Evolutionary conservation across 2,888 invertebrate genomes (phyloP).

Genomic region (Serripes groenlandicus): DNA sequence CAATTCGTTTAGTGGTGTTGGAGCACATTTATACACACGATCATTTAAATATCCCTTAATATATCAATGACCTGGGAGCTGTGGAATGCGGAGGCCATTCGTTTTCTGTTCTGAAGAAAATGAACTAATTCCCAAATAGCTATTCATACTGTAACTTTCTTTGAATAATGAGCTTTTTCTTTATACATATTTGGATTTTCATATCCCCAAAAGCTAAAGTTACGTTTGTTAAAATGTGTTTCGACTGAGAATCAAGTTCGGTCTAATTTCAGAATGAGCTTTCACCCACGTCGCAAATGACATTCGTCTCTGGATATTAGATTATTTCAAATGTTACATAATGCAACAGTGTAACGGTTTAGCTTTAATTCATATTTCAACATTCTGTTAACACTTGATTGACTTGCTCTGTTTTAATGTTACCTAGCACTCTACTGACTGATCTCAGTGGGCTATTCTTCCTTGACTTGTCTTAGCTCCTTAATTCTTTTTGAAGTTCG

Average conservation of each 20-base stretch:
- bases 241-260: conserved; percentile 29
- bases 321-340: conserved; percentile 32
- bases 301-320: conserved; percentile 13
- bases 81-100: conserved; percentile 31
- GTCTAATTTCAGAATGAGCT: neutral
- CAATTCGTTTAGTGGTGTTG: too few species aligned
- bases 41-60: conserved; percentile 36
- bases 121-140: conserved; percentile 3
- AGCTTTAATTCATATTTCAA: conserved; percentile 28
- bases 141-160: too few species aligned
- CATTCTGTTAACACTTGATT: conserved; percentile 32
- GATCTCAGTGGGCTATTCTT: conserved; percentile 17
- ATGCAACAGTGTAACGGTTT: conserved; percentile 23
- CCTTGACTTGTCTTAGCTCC: neutral
- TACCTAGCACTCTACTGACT: conserved; percentile 12
- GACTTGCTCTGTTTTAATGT: conserved; percentile 1
- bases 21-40: too few species aligned
- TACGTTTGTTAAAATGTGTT: conserved; percentile 30
- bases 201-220: conserved; percentile 31
- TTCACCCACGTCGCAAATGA: conserved; percentile 27
- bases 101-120: conserved; percentile 14
- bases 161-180: too few species aligned
- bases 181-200: conserved; percentile 33
- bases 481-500: neutral
- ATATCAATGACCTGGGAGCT: conserved; percentile 15